These are phyloP conservation scores for Halcyon smyrnensis DNA, from an alignment of 2,797 vertebrate genomes.

Conservation along the genomic window DNA sequence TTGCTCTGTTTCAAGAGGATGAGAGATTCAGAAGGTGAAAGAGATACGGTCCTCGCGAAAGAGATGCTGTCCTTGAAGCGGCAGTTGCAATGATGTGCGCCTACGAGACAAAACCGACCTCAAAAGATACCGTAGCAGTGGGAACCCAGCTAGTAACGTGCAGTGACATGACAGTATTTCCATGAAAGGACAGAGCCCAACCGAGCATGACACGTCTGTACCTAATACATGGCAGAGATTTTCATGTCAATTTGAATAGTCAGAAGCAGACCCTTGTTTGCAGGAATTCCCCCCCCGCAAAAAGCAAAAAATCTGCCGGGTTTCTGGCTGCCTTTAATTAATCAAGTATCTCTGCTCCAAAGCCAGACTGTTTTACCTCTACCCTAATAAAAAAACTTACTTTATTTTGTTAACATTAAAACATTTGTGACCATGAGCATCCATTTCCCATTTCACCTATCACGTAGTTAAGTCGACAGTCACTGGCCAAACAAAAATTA, in stretches of 20 bases:
- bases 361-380: background rate
- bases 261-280: background rate
- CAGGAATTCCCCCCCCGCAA: background rate
- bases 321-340: background rate
- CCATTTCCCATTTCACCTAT: background rate
- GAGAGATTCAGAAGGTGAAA: conserved; percentile 17
- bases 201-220: background rate
- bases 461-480: background rate
- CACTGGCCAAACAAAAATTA: conserved; percentile 2
- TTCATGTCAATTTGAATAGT: background rate
- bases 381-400: background rate
- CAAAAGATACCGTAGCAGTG: background rate
- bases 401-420: background rate
- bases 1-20: background rate
- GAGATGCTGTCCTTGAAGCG: conserved; percentile 25
- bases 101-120: background rate
- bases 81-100: background rate
- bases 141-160: background rate
- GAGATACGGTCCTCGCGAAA: background rate
- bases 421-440: background rate
- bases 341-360: background rate
- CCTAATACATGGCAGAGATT: background rate
- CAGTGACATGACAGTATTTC: background rate
- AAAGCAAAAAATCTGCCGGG: background rate
- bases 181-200: background rate